Percentiles rank a stretch among this genome's conserved stretches.
These are phyloP conservation scores for Donacobius atricapilla DNA, from an alignment of 2,113 vertebrate genomes.

Conservation along the genomic window DNA sequence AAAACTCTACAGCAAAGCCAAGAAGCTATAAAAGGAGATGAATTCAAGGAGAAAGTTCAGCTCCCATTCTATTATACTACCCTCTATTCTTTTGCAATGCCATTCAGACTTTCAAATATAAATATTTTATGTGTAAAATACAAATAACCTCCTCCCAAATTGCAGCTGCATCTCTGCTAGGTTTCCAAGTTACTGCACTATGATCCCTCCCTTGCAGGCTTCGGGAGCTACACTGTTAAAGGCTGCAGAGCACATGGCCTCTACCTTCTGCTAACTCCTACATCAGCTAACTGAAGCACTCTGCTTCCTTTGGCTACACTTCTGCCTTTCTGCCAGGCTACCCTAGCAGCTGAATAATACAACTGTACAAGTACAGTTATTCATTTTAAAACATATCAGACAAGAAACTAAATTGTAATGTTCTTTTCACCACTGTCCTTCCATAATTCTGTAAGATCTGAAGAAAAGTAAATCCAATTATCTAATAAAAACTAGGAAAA, in stretches of 20 bases:
- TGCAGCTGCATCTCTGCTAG: background rate
- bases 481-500: background rate
- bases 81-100: background rate
- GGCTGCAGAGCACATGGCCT: background rate
- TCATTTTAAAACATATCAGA: background rate
- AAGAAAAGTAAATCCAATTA: background rate
- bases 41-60: background rate
- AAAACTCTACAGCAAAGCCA: slow-evolving; percentile 15
- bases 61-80: background rate
- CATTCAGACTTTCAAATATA: background rate
- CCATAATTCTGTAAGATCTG: background rate
- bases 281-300: background rate
- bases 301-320: background rate
- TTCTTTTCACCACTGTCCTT: background rate
- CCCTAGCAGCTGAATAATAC: background rate
- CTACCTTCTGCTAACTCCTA: background rate
- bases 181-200: background rate
- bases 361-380: background rate
- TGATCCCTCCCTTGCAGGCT: background rate
- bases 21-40: slow-evolving; percentile 21
- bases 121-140: background rate
- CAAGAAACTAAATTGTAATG: background rate
- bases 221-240: background rate
- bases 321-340: background rate
- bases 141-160: background rate